Percentiles rank a stretch among this genome's conserved stretches.
phyloP scores from a whole-genome alignment of 2,113 vertebrate genomes.

The Mirounga angustirostris region DNA sequence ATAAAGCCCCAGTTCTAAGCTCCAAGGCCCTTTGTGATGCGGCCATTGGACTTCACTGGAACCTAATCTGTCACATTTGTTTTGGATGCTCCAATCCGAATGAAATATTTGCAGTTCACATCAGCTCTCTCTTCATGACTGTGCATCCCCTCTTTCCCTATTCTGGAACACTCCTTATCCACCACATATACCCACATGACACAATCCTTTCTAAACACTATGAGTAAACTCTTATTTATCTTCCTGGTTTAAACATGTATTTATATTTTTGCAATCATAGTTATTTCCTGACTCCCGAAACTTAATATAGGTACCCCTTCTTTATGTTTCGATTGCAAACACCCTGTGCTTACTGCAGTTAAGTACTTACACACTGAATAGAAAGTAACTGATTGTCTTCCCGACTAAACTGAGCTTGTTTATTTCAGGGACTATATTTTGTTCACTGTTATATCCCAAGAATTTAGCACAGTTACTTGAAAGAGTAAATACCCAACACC shows the following conservation, averaged over 20 bases:
- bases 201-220: not conserved
- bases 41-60: not conserved
- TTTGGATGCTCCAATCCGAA: not conserved
- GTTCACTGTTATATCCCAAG: not conserved
- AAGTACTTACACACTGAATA: not conserved
- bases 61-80: not conserved
- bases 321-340: not conserved
- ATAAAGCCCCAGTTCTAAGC: not conserved
- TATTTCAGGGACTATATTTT: not conserved
- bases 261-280: not conserved
- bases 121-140: not conserved
- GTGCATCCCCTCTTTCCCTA: rapidly evolving
- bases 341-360: not conserved
- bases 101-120: not conserved
- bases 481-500: not conserved
- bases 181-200: not conserved
- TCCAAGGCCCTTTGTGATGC: not conserved
- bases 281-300: not conserved
- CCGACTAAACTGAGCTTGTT: not conserved
- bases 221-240: not conserved
- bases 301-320: not conserved
- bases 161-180: not conserved
- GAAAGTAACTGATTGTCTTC: not conserved
- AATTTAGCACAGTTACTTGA: not conserved
- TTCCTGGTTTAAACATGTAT: not conserved